These are phyloP conservation scores for Romanogobio albipinnatus DNA, from an alignment of 2,113 vertebrate species.

Conservation along the genomic window DNA sequence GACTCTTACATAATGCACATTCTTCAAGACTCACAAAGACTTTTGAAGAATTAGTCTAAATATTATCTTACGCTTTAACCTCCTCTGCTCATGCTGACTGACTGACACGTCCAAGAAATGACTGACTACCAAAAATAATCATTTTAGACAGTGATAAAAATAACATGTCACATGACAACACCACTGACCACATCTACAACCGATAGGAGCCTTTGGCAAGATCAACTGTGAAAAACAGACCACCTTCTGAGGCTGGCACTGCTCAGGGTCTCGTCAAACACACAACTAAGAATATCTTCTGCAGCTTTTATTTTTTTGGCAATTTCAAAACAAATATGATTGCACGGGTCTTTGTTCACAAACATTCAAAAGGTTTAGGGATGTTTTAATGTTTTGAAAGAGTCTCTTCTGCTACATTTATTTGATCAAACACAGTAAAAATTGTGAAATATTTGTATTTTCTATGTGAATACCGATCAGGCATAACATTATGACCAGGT, in stretches of 20 bases:
- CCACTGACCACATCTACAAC: not conserved
- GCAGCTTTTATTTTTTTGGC: not conserved
- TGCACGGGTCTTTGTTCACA: not conserved
- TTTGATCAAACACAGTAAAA: not conserved
- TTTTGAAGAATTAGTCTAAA: not conserved
- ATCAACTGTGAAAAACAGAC: constrained; percentile 23
- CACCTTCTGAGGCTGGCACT: not conserved
- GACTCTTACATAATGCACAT: not conserved
- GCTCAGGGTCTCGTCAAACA: constrained; percentile 27
- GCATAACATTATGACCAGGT: no score
- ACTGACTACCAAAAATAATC: constrained; percentile 34
- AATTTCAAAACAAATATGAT: not conserved
- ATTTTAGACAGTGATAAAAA: constrained; percentile 43
- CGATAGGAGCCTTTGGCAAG: not conserved
- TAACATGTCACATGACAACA: constrained; percentile 8
- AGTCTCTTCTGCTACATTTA: not conserved
- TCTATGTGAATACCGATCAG: no score
- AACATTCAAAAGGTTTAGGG: not conserved
- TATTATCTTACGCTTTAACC: not conserved
- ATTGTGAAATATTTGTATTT: not conserved
- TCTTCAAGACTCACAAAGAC: constrained; percentile 18
- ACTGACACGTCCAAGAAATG: constrained; percentile 35
- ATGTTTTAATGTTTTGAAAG: not conserved
- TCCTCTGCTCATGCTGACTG: not conserved
- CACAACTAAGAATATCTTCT: not conserved